phyloP scores from a whole-genome alignment of 1,140 invertebrate species.

The Drosophila aff. region DNA sequence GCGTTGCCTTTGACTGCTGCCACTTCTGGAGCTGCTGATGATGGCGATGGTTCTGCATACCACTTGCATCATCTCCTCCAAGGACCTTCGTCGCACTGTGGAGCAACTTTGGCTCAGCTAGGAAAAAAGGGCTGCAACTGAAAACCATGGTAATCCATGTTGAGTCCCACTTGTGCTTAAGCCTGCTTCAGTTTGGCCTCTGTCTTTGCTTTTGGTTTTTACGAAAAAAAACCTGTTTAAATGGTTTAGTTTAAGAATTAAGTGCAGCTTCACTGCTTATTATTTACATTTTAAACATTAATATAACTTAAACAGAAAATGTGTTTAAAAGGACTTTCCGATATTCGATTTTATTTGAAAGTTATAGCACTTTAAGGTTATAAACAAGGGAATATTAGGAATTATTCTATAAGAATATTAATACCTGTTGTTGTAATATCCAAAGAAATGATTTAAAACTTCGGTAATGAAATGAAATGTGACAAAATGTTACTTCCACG shows the following conservation, averaged over 20 bases:
- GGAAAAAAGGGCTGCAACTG: not conserved
- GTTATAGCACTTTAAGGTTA: too few relatives aligned
- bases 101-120: not conserved
- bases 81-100: slow-evolving; percentile 18
- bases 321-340: too few relatives aligned
- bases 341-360: too few relatives aligned
- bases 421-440: not conserved
- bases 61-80: slow-evolving; percentile 10
- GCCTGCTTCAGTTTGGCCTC: not conserved
- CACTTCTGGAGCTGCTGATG: slow-evolving; percentile 21
- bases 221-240: not conserved
- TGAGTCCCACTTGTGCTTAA: not conserved
- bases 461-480: not conserved
- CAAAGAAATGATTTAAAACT: not conserved
- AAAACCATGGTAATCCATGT: not conserved
- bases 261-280: not conserved
- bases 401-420: not conserved
- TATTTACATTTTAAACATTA: too few relatives aligned
- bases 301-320: too few relatives aligned
- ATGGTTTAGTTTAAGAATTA: not conserved
- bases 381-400: not conserved
- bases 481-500: not conserved
- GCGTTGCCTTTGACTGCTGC: slow-evolving; percentile 25
- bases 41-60: slow-evolving; percentile 25
- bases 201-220: not conserved